Base-by-base conservation (phyloP, 2,797 vertebrate species). In the Antennarius maculatus region DNA sequence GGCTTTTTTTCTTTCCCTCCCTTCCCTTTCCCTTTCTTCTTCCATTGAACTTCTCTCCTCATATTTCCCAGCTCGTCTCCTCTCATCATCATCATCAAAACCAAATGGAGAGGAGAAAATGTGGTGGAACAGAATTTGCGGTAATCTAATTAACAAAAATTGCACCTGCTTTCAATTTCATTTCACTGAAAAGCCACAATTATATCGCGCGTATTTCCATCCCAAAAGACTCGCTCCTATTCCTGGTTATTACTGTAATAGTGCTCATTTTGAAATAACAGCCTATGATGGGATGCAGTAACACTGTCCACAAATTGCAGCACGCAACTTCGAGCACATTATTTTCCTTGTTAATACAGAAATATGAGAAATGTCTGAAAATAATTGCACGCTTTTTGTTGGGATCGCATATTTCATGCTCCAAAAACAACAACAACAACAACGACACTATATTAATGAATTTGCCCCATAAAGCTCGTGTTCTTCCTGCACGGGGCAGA, bases 81-180 rank as follows among this genome's bases (percentile, higher is more conserved):
- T 65, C 69, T 77, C 66, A 48, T 77, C 79, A 34, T 77, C 79
- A 34, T 81, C 51, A 54, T 82, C 41, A 72, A 71, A 85, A 80
- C 64, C 67, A 78, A 50, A 42, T 47, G 69, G 64, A 66, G 76
- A 76, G 60, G 61, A 46, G 57, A 52, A 67, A 51, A 82, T 59
- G 42, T 73, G 66, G 74, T 62, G 43, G 61, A 80, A 74, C 64
- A 60, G 49, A 69, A 82, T 89, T 83, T 23, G 61, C 58, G 60
- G 37, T 71, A 55, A 85, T 80, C 50, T 65, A 71, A 81, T 86
- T 76, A 54, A 43, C 39, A 53, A 67, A 84, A 80, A 63, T 60
- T 72, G 41, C 29, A 58, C 31, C 61, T 71, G 62, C 17, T 31
- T 52, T 79, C 51, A 51, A 52, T 71, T 67, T 73, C 12, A 74